These are phyloP conservation scores for Zaprionus camerounensis DNA, from an alignment of 1,140 invertebrate species.

Conservation along the genomic window DNA sequence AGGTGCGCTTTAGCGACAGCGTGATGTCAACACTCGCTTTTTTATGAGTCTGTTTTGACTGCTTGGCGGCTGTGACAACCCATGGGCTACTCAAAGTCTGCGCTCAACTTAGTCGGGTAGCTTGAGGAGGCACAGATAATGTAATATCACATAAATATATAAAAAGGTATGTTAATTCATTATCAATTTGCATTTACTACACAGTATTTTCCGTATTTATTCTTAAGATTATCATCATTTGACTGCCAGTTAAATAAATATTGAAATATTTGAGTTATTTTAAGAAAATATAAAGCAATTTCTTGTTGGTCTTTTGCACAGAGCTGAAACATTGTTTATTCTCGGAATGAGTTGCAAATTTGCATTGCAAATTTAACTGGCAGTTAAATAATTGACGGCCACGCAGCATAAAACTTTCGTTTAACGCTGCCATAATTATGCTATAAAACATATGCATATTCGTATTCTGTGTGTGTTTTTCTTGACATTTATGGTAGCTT, in stretches of 20 bases:
- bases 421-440: not conserved
- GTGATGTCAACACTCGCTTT: conserved; percentile 15
- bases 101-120: not conserved
- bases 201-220: not conserved
- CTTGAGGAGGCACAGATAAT: not conserved
- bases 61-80: not conserved
- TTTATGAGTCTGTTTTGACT: conserved; percentile 4
- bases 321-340: not conserved
- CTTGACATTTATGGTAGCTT: conserved; percentile 1
- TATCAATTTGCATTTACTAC: not conserved
- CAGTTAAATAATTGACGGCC: conserved; percentile 5
- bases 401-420: not conserved
- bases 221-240: not conserved
- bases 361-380: conserved; percentile 4
- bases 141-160: not conserved
- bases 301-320: not conserved
- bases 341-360: not conserved
- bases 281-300: not conserved
- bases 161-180: not conserved
- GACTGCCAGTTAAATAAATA: not conserved
- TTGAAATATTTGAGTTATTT: not conserved
- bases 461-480: not conserved
- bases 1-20: conserved; percentile 6
- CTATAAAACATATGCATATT: conserved; percentile 5
- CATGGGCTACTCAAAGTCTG: conserved; percentile 6